These are phyloP conservation scores for Acheta domesticus DNA, from an alignment of 2,888 invertebrate species.

Conservation along the genomic window DNA sequence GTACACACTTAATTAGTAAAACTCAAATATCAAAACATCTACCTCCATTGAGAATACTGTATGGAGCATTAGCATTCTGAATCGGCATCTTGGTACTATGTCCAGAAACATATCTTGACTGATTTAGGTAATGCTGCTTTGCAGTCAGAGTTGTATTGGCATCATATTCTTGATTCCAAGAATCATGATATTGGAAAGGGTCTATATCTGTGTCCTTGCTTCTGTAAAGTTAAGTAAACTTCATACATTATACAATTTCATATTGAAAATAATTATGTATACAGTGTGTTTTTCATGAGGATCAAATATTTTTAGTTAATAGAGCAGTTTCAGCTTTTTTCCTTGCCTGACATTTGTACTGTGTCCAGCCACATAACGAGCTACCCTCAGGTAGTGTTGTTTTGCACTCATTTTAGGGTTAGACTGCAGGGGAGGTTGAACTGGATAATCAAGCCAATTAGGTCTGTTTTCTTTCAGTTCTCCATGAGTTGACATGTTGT, in stretches of 20 bases:
- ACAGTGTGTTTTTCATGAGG: no score
- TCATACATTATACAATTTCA: no score
- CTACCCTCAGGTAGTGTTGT: constrained; percentile 72
- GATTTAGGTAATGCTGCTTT: constrained; percentile 57
- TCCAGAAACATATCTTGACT: constrained; percentile 57
- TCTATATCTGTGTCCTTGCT: background rate
- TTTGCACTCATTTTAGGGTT: constrained; percentile 55
- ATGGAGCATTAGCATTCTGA: constrained; percentile 42
- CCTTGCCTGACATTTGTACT: constrained; percentile 45
- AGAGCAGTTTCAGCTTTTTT: no score
- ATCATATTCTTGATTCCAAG: constrained; percentile 18
- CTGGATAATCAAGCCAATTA: constrained; percentile 24
- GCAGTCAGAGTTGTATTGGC: constrained; percentile 43
- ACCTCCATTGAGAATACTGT: constrained; percentile 44
- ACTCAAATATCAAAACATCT: background rate
- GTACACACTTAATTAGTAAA: background rate
- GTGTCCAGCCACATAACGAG: constrained; percentile 74
- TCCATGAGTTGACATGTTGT: no score
- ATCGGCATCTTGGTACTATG: constrained; percentile 46
- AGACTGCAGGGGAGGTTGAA: background rate
- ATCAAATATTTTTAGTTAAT: no score
- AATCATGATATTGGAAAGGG: background rate
- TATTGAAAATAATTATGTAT: no score
- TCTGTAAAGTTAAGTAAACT: background rate
- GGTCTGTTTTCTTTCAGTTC: constrained; percentile 21